Conservation (phyloP, 2,888 invertebrate species). For the Sepioteuthis lessoniana region DNA sequence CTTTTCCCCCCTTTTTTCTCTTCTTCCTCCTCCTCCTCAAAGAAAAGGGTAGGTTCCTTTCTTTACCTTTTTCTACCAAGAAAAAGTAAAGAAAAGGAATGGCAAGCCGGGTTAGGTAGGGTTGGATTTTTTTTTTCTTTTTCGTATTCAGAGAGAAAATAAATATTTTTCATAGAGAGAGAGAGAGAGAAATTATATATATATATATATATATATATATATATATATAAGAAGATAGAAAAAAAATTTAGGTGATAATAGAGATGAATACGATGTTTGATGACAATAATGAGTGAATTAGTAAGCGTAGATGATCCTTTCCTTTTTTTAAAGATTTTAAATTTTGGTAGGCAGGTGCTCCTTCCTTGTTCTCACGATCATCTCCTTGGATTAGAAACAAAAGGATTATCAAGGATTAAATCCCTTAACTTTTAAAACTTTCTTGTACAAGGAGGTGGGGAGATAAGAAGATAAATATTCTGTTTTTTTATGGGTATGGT, state of each 20-base stretch:
- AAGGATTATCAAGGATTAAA: constrained; percentile 51
- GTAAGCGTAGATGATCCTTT: not conserved
- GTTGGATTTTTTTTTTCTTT: not conserved
- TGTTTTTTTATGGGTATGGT: not conserved
- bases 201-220: no score
- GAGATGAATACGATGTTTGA: not conserved
- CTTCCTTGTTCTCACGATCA: constrained; percentile 52
- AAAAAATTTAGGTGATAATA: not conserved
- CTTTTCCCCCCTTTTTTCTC: constrained; percentile 58
- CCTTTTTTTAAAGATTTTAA: not conserved
- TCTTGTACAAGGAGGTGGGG: constrained; percentile 48
- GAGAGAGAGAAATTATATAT: no score
- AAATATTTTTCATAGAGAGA: not conserved
- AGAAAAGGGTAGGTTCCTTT: constrained; percentile 50
- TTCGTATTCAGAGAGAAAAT: not conserved
- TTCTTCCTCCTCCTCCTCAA: constrained; percentile 53
- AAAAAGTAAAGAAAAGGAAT: not conserved
- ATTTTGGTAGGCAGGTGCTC: constrained; percentile 56
- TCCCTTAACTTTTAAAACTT: not conserved
- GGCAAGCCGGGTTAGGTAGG: not conserved
- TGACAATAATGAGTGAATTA: no score
- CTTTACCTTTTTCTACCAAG: not conserved
- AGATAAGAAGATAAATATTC: constrained; percentile 9
- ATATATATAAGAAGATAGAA: not conserved
- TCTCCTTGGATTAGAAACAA: constrained; percentile 50